phyloP scores from a whole-genome alignment of 2,888 invertebrate genomes.

The Hypomecis atomaria region DNA sequence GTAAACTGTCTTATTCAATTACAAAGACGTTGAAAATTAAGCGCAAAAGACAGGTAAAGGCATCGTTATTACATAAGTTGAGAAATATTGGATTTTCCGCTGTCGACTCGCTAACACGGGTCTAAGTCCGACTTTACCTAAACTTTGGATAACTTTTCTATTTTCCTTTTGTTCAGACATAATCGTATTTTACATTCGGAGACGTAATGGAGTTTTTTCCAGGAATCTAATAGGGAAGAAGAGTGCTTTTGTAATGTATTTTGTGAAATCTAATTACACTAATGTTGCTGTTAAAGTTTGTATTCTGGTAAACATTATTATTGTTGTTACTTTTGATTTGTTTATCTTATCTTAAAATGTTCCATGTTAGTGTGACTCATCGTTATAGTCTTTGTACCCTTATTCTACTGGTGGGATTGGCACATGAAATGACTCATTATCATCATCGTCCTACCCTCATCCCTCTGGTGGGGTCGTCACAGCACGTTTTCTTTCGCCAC shows the following conservation, averaged over 20 bases:
- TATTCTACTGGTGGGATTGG: no score
- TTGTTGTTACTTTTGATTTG: no score
- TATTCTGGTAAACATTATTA: no score
- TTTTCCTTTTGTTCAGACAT: slow-evolving; percentile 33
- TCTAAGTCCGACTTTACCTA: slow-evolving; percentile 26
- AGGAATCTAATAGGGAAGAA: neutral
- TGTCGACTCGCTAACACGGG: slow-evolving; percentile 40
- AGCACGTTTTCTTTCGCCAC: no score
- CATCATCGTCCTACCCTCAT: no score
- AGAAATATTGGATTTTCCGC: slow-evolving; percentile 38
- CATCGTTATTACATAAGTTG: slow-evolving; percentile 41
- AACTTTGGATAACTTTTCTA: slow-evolving; percentile 37
- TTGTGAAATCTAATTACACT: neutral
- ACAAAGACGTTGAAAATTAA: slow-evolving; percentile 33
- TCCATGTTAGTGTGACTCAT: no score
- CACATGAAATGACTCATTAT: no score
- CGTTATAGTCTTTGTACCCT: no score
- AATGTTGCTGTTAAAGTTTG: no score
- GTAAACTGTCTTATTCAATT: slow-evolving; percentile 28
- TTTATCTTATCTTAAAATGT: no score
- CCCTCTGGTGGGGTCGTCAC: no score
- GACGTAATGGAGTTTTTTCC: slow-evolving; percentile 14
- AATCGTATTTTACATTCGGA: slow-evolving; percentile 35
- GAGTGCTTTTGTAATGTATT: neutral
- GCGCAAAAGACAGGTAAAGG: slow-evolving; percentile 31